A percentile compares a stretch with the other conserved stretches of the same genome.
Conservation (phyloP, 2,113 vertebrate species). For the Paratilapia polleni region DNA sequence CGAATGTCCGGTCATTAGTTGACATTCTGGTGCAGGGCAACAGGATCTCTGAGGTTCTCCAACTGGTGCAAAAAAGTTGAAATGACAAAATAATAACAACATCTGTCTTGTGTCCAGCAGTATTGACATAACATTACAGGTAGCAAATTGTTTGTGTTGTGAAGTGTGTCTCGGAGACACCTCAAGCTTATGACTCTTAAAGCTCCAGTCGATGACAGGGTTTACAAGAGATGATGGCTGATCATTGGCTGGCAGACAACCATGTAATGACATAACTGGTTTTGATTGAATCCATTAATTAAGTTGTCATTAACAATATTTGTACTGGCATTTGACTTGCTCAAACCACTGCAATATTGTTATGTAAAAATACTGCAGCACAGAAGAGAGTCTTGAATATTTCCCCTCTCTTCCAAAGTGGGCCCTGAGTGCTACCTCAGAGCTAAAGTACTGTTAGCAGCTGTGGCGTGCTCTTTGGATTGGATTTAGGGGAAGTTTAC, state of each 20-base stretch:
- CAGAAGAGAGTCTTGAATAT: slow-evolving; percentile 11
- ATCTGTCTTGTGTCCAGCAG: slow-evolving; percentile 94
- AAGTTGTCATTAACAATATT: neutral
- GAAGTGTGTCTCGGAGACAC: slow-evolving; percentile 90
- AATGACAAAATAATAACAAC: slow-evolving; percentile 95
- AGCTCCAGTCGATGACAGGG: slow-evolving; percentile 73
- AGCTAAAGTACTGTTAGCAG: slow-evolving; percentile 5
- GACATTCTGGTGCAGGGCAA: slow-evolving; percentile 83
- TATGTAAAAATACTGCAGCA: neutral
- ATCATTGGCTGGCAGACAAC: slow-evolving; percentile 59
- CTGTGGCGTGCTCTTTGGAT: slow-evolving; percentile 30
- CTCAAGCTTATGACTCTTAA: slow-evolving; percentile 81
- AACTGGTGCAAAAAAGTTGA: slow-evolving; percentile 85
- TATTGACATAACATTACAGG: slow-evolving; percentile 93
- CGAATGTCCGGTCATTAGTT: slow-evolving; percentile 73
- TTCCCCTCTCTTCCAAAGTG: neutral
- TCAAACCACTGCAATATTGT: neutral
- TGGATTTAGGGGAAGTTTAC: slow-evolving; percentile 37
- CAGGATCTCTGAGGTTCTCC: slow-evolving; percentile 83
- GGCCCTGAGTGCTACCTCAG: slow-evolving; percentile 8
- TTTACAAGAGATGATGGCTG: slow-evolving; percentile 71
- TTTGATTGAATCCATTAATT: slow-evolving; percentile 21
- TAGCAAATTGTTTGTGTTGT: slow-evolving; percentile 95
- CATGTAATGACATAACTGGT: slow-evolving; percentile 28
- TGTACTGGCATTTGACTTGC: neutral